These are phyloP conservation scores for Melikaiella ostensackeni DNA, from an alignment of 2,888 invertebrate species.

Conservation along the genomic window DNA sequence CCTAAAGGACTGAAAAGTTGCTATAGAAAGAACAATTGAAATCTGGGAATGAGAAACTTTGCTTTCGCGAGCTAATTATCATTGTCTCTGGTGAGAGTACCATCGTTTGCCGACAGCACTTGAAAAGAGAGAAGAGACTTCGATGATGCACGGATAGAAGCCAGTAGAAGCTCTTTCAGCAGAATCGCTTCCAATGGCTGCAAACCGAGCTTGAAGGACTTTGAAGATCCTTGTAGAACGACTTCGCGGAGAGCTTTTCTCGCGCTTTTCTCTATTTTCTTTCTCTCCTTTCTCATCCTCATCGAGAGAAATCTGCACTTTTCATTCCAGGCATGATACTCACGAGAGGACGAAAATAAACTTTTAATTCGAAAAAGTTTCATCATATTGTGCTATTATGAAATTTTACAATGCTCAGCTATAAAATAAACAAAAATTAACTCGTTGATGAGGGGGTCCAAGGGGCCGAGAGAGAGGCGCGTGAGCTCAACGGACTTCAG, in stretches of 20 bases:
- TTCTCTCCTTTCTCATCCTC: neutral
- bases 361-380: constrained; percentile 1
- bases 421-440: no score
- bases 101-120: constrained; percentile 39
- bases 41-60: constrained; percentile 21
- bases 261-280: constrained; percentile 28
- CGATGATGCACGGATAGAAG: constrained; percentile 19
- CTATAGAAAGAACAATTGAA: constrained; percentile 6
- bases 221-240: constrained; percentile 38
- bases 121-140: constrained; percentile 27
- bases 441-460: no score
- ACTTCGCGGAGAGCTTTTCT: constrained; percentile 34
- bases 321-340: neutral
- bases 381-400: neutral
- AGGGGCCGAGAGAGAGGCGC: no score
- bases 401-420: neutral
- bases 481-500: no score
- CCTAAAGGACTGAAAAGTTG: neutral
- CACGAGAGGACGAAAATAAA: neutral
- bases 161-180: constrained; percentile 17
- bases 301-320: neutral
- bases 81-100: constrained; percentile 32
- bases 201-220: constrained; percentile 33
- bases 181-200: constrained; percentile 9
- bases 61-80: constrained; percentile 35